phyloP scores from a whole-genome alignment of 64 coral and sea anemone species.

The Actinia equina region DNA sequence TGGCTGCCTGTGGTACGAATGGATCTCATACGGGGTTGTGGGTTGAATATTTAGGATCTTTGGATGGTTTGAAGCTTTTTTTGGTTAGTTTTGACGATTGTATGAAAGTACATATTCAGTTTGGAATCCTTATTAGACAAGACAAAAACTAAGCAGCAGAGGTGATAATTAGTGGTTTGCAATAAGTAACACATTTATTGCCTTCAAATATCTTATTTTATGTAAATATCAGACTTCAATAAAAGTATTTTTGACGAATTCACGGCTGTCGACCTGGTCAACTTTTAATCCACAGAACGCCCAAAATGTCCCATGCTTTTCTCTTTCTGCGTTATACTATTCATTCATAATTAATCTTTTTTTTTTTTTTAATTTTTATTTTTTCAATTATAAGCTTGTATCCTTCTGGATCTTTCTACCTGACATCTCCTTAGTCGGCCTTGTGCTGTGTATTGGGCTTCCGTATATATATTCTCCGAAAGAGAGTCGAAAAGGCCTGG shows the following conservation, averaged over 20 bases:
- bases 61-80: background rate
- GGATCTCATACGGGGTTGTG: background rate
- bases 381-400: no score
- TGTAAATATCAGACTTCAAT: slow-evolving; percentile 3
- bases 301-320: background rate
- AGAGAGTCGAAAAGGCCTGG: no score
- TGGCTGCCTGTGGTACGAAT: background rate
- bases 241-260: slow-evolving; percentile 8
- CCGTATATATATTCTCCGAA: no score
- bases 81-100: background rate
- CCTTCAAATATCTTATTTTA: background rate
- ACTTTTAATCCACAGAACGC: background rate
- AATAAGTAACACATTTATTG: background rate
- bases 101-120: background rate
- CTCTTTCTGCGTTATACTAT: no score
- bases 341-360: no score
- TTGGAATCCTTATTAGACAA: background rate
- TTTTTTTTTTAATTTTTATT: no score
- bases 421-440: no score
- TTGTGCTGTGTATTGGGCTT: no score
- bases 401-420: no score
- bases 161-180: background rate
- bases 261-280: background rate
- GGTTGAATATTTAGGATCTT: background rate
- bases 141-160: background rate